phyloP scores from a whole-genome alignment of 2,113 vertebrate genomes.

The Triplophysa siluroides region DNA sequence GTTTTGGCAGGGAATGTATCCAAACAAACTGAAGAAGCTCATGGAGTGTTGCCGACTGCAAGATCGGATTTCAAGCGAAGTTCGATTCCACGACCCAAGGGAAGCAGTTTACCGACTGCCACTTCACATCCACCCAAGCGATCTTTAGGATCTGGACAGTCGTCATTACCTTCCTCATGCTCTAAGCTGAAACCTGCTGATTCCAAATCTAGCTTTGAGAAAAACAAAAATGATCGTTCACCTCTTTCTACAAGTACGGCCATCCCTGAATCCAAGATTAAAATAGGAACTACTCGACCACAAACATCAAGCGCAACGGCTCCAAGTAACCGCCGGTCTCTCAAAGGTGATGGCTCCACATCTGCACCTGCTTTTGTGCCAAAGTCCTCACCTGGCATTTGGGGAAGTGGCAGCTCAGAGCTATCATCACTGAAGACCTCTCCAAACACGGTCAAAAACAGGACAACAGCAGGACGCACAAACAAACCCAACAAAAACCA shows the following conservation, averaged over 20 bases:
- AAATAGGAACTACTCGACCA: slow-evolving; percentile 38
- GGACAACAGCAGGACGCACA: slow-evolving; percentile 40
- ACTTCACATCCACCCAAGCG: slow-evolving; percentile 50
- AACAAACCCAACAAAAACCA: slow-evolving; percentile 39
- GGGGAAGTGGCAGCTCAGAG: slow-evolving; percentile 45
- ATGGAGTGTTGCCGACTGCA: slow-evolving; percentile 19
- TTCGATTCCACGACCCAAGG: slow-evolving; percentile 59
- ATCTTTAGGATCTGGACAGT: slow-evolving; percentile 50
- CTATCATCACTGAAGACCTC: slow-evolving; percentile 39
- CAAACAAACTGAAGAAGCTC: slow-evolving; percentile 1
- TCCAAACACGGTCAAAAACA: not conserved
- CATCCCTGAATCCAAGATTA: slow-evolving; percentile 29
- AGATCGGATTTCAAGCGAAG: slow-evolving; percentile 54
- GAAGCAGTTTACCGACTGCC: slow-evolving; percentile 23
- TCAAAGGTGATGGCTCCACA: slow-evolving; percentile 29
- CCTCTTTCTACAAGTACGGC: slow-evolving; percentile 8
- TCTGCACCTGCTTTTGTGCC: not conserved
- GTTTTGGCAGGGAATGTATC: not conserved
- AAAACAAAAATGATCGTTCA: slow-evolving; percentile 19
- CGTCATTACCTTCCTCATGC: slow-evolving; percentile 27
- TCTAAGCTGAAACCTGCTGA: slow-evolving; percentile 28
- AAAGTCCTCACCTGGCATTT: slow-evolving; percentile 43
- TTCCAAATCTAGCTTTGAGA: slow-evolving; percentile 21
- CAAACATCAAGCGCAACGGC: slow-evolving; percentile 11
- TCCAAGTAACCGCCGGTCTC: not conserved